A percentile compares a stretch with the other conserved stretches of the same genome.
These are phyloP conservation scores for Quadriops clusia DNA, from an alignment of 2,888 invertebrate genomes.

Conservation along the genomic window DNA sequence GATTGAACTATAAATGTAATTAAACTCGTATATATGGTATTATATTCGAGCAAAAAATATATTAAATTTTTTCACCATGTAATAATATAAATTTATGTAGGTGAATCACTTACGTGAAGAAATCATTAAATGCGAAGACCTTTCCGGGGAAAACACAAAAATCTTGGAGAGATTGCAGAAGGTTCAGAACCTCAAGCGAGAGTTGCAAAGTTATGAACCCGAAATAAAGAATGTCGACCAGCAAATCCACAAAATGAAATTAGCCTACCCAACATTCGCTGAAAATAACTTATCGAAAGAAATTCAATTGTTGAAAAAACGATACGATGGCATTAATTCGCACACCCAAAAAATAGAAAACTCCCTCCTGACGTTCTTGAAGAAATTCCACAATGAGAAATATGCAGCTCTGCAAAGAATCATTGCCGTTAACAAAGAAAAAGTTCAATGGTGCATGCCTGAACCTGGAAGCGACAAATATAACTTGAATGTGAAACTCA, in stretches of 20 bases:
- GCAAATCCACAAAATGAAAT: constrained; percentile 58
- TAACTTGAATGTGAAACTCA: constrained; percentile 81
- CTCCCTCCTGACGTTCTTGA: constrained; percentile 66
- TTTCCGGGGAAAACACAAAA: constrained; percentile 76
- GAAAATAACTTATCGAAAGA: constrained; percentile 73
- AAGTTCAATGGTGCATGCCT: constrained; percentile 83
- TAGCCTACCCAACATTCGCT: constrained; percentile 64
- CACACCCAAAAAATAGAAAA: constrained; percentile 76
- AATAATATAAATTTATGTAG: too few species aligned
- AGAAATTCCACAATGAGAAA: constrained; percentile 79
- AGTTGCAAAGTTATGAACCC: constrained; percentile 56
- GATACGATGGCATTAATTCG: constrained; percentile 63
- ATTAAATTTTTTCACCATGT: too few species aligned
- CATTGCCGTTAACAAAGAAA: constrained; percentile 71
- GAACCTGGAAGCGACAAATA: constrained; percentile 84
- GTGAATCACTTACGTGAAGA: constrained; percentile 75
- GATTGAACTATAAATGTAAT: too few species aligned
- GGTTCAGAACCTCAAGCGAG: constrained; percentile 58
- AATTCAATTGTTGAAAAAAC: constrained; percentile 68
- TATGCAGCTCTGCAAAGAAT: constrained; percentile 69
- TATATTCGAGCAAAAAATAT: too few species aligned
- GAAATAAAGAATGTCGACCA: constrained; percentile 57
- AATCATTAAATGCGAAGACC: constrained; percentile 80
- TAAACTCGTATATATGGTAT: too few species aligned
- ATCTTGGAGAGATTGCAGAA: constrained; percentile 67